These are phyloP conservation scores for Squalus acanthias DNA, from an alignment of 2,797 vertebrate genomes.

Conservation along the genomic window DNA sequence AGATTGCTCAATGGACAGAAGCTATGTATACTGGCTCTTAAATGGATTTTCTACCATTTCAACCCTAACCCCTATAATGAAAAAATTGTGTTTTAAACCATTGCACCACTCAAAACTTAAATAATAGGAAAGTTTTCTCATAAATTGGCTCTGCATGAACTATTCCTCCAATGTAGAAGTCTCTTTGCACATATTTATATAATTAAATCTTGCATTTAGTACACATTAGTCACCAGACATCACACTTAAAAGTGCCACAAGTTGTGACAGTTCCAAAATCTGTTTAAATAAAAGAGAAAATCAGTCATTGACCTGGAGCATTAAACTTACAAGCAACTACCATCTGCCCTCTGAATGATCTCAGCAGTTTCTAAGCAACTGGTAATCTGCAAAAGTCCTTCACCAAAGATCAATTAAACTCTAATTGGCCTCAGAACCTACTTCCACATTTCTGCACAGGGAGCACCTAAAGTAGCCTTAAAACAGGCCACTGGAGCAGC, in stretches of 20 bases:
- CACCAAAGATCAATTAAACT: not conserved
- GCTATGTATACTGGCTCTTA: not conserved
- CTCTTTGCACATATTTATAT: not conserved
- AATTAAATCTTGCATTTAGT: not conserved
- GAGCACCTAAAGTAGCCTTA: not conserved
- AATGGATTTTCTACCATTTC: not conserved
- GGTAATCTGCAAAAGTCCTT: not conserved
- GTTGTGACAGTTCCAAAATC: not conserved
- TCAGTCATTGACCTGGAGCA: not conserved
- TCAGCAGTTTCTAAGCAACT: not conserved
- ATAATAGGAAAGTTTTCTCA: not conserved
- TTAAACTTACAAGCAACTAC: not conserved
- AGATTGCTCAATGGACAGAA: not conserved
- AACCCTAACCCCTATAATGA: not conserved
- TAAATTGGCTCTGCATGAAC: not conserved
- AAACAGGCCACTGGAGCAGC: not conserved
- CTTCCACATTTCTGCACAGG: not conserved
- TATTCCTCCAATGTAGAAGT: not conserved
- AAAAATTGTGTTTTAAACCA: not conserved
- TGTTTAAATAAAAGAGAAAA: not conserved
- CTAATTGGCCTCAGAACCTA: not conserved
- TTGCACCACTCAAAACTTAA: not conserved
- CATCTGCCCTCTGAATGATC: not conserved
- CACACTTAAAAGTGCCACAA: not conserved
- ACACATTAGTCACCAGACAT: not conserved